phyloP scores from a whole-genome alignment of 2,888 invertebrate species.

The Lasioglossum leucozonium region DNA sequence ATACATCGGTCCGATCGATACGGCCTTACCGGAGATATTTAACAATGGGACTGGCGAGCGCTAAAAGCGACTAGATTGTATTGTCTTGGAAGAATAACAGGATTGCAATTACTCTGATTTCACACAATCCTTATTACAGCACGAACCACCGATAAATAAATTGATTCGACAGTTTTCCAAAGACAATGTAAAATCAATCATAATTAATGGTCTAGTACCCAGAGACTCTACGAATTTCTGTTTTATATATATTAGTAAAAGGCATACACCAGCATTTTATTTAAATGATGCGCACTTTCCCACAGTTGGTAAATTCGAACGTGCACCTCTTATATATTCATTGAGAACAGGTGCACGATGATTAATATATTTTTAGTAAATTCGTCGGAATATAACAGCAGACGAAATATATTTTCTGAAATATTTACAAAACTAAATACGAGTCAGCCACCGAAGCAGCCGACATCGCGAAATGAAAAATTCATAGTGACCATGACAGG shows the following conservation, averaged over 20 bases:
- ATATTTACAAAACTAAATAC: constrained; percentile 31
- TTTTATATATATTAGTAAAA: not conserved
- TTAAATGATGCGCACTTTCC: not conserved
- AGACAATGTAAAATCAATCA: not conserved
- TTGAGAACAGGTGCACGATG: not conserved
- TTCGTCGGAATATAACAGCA: not conserved
- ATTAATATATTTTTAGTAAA: not conserved
- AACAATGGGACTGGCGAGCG: not conserved
- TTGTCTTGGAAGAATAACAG: not conserved
- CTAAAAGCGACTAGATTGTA: not conserved
- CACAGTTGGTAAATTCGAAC: not conserved
- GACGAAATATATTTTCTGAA: constrained; percentile 31
- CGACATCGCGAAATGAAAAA: constrained; percentile 47
- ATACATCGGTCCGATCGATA: constrained; percentile 4
- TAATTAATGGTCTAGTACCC: not conserved
- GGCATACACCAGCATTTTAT: not conserved
- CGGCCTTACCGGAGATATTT: constrained; percentile 5
- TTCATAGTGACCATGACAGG: constrained; percentile 40
- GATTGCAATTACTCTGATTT: not conserved
- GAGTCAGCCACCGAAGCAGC: constrained; percentile 15
- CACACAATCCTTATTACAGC: not conserved
- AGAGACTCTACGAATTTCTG: not conserved
- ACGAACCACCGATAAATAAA: not conserved
- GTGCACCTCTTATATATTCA: not conserved
- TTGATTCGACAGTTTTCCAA: not conserved